phyloP scores from a whole-genome alignment of 2,113 vertebrate species.

The Limanda limanda region DNA sequence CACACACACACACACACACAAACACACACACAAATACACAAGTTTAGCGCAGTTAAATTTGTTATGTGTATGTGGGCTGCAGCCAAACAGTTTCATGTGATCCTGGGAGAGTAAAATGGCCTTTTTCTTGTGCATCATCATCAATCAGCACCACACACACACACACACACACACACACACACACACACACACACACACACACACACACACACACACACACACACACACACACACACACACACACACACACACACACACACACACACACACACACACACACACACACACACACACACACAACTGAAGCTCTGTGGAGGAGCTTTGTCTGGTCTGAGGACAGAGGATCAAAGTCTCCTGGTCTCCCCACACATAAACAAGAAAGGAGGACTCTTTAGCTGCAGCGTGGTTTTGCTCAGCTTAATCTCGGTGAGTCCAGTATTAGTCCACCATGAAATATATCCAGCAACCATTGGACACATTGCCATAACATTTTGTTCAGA shows the following conservation, averaged over 20 bases:
- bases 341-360: slow-evolving; percentile 30
- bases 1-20: slow-evolving; percentile 26
- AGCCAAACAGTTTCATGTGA: slow-evolving; percentile 46
- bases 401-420: background rate
- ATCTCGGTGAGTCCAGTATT: background rate
- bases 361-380: slow-evolving; percentile 6
- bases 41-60: slow-evolving; percentile 19
- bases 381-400: slow-evolving; percentile 1
- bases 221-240: slow-evolving; percentile 12
- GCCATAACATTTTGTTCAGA: too few species aligned
- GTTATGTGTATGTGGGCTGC: slow-evolving; percentile 44
- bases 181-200: too few species aligned
- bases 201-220: background rate
- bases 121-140: slow-evolving; percentile 54
- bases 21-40: slow-evolving; percentile 25
- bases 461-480: background rate
- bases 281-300: too few species aligned
- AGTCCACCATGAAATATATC: slow-evolving; percentile 6
- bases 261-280: background rate
- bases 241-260: slow-evolving; percentile 22
- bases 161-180: slow-evolving; percentile 22
- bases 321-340: slow-evolving; percentile 42
- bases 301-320: slow-evolving; percentile 18
- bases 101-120: slow-evolving; percentile 59
- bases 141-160: slow-evolving; percentile 38